These are phyloP conservation scores for Anabacerthia variegaticeps DNA, from an alignment of 2,797 vertebrate genomes.

Conservation along the genomic window DNA sequence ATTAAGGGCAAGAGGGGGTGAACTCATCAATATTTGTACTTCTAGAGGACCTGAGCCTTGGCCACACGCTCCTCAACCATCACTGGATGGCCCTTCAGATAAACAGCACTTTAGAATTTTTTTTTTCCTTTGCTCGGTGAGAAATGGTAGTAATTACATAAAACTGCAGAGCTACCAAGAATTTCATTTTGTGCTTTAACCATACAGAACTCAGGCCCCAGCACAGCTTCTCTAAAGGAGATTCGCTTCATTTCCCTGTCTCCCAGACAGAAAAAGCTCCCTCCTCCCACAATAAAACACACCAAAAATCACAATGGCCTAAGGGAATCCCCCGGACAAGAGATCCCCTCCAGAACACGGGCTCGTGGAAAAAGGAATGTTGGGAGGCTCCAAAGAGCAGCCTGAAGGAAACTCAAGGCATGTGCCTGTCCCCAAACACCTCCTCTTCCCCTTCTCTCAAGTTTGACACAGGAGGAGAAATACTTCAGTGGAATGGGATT, in stretches of 20 bases:
- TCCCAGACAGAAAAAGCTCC: not conserved
- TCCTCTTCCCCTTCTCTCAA: not conserved
- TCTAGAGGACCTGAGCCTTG: not conserved
- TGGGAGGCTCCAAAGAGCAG: not conserved
- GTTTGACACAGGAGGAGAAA: not conserved
- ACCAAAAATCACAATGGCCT: not conserved
- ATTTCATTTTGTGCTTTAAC: constrained; percentile 50
- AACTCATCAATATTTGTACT: not conserved
- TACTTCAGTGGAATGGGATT: not conserved
- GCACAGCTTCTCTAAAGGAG: constrained; percentile 8
- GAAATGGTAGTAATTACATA: constrained; percentile 45
- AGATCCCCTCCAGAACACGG: not conserved
- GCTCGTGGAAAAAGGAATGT: not conserved
- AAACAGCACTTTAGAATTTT: not conserved
- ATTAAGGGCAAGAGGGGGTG: not conserved
- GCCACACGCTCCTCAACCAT: not conserved
- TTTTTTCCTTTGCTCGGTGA: not conserved
- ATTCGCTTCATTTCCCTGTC: constrained; percentile 11
- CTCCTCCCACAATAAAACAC: not conserved
- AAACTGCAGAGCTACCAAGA: constrained; percentile 29
- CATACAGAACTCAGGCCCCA: constrained; percentile 36
- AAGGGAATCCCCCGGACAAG: not conserved
- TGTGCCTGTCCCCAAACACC: not conserved
- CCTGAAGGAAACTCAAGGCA: not conserved
- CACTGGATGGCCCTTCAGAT: not conserved